Evolutionary conservation across 2,888 invertebrate species (phyloP).

Genomic region (Temnothorax ravouxi): DNA sequence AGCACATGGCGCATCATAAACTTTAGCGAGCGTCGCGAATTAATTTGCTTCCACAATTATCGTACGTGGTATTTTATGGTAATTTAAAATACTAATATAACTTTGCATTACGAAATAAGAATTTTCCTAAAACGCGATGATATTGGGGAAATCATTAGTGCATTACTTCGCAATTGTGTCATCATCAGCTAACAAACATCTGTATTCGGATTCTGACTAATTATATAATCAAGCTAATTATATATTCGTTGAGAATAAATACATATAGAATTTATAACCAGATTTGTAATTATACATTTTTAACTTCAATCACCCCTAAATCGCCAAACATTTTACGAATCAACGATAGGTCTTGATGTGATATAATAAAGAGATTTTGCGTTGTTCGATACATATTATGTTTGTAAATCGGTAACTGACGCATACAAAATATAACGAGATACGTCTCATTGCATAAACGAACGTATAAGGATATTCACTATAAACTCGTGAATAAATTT

Average conservation of each 20-base stretch:
- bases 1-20: neutral
- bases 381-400: neutral
- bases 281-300: neutral
- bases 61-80: neutral
- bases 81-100: neutral
- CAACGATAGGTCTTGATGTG: neutral
- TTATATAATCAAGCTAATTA: neutral
- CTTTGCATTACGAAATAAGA: no score
- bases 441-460: no score
- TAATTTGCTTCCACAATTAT: neutral
- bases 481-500: neutral
- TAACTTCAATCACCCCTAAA: neutral
- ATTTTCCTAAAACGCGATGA: no score
- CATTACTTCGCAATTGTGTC: no score
- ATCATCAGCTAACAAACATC: no score
- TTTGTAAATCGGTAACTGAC: neutral
- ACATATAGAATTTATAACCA: neutral
- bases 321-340: neutral
- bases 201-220: neutral
- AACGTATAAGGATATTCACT: neutral
- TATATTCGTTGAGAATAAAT: neutral
- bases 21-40: neutral
- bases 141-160: no score
- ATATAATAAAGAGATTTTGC: neutral
- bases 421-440: conserved; percentile 4